Percentiles rank a stretch among this genome's conserved stretches.
These are phyloP conservation scores for Salvelinus sp. DNA, from an alignment of 2,113 vertebrate species.

Conservation along the genomic window DNA sequence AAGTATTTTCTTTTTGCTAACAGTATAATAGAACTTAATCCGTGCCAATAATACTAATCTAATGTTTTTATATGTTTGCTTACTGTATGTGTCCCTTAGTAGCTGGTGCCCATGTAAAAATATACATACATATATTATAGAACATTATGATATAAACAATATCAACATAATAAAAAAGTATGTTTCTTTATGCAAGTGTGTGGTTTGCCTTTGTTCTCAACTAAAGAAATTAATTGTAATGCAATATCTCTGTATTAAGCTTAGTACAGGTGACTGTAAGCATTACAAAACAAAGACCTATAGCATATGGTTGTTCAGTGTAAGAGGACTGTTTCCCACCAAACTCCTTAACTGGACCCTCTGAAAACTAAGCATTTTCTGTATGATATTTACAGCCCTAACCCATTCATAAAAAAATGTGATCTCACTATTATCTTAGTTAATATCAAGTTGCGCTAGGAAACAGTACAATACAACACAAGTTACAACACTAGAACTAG, in stretches of 20 bases:
- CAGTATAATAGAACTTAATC: conserved; percentile 68
- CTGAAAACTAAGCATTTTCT: too few species aligned
- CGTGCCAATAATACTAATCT: conserved; percentile 78
- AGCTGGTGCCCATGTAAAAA: conserved; percentile 83
- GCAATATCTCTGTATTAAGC: not conserved
- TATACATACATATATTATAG: conserved; percentile 73
- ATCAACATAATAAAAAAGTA: conserved; percentile 63
- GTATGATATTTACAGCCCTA: too few species aligned
- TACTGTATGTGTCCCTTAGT: conserved; percentile 70
- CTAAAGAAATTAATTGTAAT: not conserved
- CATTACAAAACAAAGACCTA: too few species aligned
- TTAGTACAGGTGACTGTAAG: too few species aligned
- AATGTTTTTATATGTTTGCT: conserved; percentile 90
- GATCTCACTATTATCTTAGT: too few species aligned
- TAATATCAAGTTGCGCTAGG: too few species aligned
- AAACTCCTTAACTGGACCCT: too few species aligned
- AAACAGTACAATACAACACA: not conserved
- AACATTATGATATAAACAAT: conserved; percentile 63
- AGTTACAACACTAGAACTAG: too few species aligned
- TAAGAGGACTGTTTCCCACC: too few species aligned
- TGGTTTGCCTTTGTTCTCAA: not conserved
- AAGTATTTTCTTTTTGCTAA: conserved; percentile 52
- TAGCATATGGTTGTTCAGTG: too few species aligned
- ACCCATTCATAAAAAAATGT: too few species aligned
- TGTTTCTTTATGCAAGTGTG: conserved; percentile 51